Base-by-base conservation (phyloP, 1,140 invertebrate species). In the Cephus cinctus region DNA sequence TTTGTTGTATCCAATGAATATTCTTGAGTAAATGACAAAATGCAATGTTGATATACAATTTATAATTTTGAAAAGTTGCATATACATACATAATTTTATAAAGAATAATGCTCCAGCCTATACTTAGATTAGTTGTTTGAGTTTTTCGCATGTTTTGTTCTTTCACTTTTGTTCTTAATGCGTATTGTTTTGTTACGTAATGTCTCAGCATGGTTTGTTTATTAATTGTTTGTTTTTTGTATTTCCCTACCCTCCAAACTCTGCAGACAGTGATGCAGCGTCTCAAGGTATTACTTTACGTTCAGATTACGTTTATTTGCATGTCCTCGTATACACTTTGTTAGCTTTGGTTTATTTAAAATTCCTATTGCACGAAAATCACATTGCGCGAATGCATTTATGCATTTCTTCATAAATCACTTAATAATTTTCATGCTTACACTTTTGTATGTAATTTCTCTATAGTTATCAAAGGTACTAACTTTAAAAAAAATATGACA, bases 211-310 rank as follows among this genome's bases (percentile, higher is more conserved):
- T 52, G 38, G 42, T 59, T 49, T 59, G 53, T 44, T 56, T 43
- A 58, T 49, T 57, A 60, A 65, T 52, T 61, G 42, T 56, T 61
- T 71, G 27, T 45, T 69, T 72, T 70, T 69, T 59, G 72, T 69
- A 32, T 31, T 53, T 22, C 38, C 35, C 47, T 22, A 50, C 52
- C 54, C 63, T 53, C 56, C 60, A 62, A 61, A 60, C 57, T 65
- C 57, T 61, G 56, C 61, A 62, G 68, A 74, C 60, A 60, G 60
- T 61, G 67, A 73, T 58, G 47, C 67, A 51, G 43, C 68, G 40
- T 60, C 58, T 39, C 45, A 64, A 73, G 71, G 71, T 73, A 73
- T 63, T 66, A 59, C 44, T 59, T 60, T 57, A 59, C 43, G 38
- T 65, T 59, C 54, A 54, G 30, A 52, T 58, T 55, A 61, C 47